These are phyloP conservation scores for Rutilus rutilus DNA, from an alignment of 2,113 vertebrate species.

Conservation along the genomic window DNA sequence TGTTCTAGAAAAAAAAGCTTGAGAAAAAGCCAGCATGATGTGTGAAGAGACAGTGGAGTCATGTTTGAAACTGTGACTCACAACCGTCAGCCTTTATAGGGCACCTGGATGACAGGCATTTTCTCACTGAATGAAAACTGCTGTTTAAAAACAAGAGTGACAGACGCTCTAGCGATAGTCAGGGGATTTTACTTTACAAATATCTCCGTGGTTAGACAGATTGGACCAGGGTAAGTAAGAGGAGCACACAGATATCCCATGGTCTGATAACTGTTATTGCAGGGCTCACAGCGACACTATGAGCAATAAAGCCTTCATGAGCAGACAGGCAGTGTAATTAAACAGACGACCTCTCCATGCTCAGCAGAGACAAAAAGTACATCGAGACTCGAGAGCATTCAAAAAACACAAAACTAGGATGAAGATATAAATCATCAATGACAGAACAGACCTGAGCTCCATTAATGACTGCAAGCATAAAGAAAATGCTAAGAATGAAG, in stretches of 20 bases:
- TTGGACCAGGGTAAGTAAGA: slow-evolving; percentile 37
- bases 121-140: slow-evolving; percentile 6
- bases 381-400: background rate
- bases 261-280: slow-evolving; percentile 58
- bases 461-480: background rate
- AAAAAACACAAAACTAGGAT: background rate
- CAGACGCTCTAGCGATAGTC: background rate
- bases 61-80: slow-evolving; percentile 2
- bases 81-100: background rate
- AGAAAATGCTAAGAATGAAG: background rate
- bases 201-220: background rate
- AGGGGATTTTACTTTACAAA: background rate
- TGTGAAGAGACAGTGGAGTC: slow-evolving; percentile 4
- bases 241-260: slow-evolving; percentile 36
- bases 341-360: slow-evolving; percentile 20
- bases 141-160: background rate
- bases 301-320: slow-evolving; percentile 48
- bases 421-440: background rate
- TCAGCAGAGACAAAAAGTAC: background rate
- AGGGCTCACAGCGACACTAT: slow-evolving; percentile 45
- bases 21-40: slow-evolving; percentile 14
- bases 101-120: background rate
- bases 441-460: background rate
- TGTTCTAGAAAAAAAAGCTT: slow-evolving; percentile 53
- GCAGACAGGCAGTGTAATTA: slow-evolving; percentile 51